Evolutionary conservation across 2,888 invertebrate genomes (phyloP), one percentile per base, ranked within the genome.

Genomic region (Resseliella maxima): DNA sequence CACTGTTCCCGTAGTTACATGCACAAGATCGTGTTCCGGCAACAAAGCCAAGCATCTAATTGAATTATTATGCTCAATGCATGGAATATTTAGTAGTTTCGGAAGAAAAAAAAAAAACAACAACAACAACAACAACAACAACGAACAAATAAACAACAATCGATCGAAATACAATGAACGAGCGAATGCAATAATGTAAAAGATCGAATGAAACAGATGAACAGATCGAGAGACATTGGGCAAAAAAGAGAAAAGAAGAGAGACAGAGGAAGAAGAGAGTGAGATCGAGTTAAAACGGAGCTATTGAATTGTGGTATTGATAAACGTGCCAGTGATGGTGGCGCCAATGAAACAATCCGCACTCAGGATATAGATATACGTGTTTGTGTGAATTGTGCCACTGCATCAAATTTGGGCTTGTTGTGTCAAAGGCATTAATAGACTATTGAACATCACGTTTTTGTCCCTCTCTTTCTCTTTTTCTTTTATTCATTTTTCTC

Each of bases 61-160:
- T 72, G 72, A 72, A 72, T 72, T 72, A 72, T 72, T 72, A 72
- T 72, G 72, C 72, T 31, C 72, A 72, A 72, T 72, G 72, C 31
- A 72, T 72, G 72, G 72, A 72, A 27, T 72, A 72, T 72, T 31
- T 72, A 72, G 72, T 35, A 3, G 35, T 27, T 31, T 72, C 0
- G 72, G 2, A 31, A 27, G 15, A 31, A 72, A 24, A n/a, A 24
- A 18, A 50, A 50, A 50, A 18, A 21, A 50, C 5, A 50, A n/a
- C n/a, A n/a, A n/a, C n/a, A n/a, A n/a, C n/a, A n/a, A n/a, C n/a
- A n/a, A n/a, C n/a, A n/a, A n/a, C n/a, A n/a, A n/a, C n/a, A n/a
- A n/a, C 10, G 50, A 41, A 41, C 41, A 8, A 41, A 8, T 2
- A 18, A 18, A 50, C 50, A 59, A 72, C 72, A 72, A 59, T 72